Conservation (phyloP, 2,888 invertebrate species). For the Euplagia quadripunctaria region DNA sequence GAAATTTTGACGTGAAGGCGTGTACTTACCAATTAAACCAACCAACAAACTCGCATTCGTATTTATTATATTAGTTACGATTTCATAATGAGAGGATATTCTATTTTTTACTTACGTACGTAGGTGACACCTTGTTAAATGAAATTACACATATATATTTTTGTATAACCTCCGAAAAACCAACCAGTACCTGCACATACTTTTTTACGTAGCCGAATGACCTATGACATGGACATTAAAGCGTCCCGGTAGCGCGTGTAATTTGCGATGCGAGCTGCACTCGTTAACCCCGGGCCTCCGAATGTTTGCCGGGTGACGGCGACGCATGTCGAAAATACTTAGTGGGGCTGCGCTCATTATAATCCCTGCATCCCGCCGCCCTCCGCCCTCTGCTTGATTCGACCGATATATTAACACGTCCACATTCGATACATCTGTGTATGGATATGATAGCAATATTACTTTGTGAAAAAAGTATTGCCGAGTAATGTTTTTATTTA, state of each 20-base stretch:
- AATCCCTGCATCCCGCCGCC: conserved; percentile 77
- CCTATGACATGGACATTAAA: conserved; percentile 64
- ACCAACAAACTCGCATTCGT: too few relatives aligned
- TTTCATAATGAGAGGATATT: too few relatives aligned
- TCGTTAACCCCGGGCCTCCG: conserved; percentile 73
- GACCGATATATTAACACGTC: conserved; percentile 85
- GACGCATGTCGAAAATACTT: conserved; percentile 87
- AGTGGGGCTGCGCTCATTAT: conserved; percentile 86
- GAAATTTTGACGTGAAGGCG: too few relatives aligned
- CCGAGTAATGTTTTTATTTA: too few relatives aligned
- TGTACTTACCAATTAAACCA: too few relatives aligned
- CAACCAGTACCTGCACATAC: conserved; percentile 22
- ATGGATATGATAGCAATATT: conserved; percentile 59
- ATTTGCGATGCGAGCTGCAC: conserved; percentile 71
- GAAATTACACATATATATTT: background rate
- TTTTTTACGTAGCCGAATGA: conserved; percentile 44
- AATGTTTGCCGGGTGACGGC: conserved; percentile 86
- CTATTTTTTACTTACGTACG: too few relatives aligned
- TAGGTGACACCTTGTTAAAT: background rate
- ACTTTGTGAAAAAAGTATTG: background rate
- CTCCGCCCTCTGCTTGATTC: conserved; percentile 70
- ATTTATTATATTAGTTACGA: too few relatives aligned
- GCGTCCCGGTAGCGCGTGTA: conserved; percentile 67
- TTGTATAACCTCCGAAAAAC: background rate
- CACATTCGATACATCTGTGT: conserved; percentile 58